These are phyloP conservation scores for Phymastichus coffea DNA, from an alignment of 1,140 invertebrate genomes.

Conservation along the genomic window DNA sequence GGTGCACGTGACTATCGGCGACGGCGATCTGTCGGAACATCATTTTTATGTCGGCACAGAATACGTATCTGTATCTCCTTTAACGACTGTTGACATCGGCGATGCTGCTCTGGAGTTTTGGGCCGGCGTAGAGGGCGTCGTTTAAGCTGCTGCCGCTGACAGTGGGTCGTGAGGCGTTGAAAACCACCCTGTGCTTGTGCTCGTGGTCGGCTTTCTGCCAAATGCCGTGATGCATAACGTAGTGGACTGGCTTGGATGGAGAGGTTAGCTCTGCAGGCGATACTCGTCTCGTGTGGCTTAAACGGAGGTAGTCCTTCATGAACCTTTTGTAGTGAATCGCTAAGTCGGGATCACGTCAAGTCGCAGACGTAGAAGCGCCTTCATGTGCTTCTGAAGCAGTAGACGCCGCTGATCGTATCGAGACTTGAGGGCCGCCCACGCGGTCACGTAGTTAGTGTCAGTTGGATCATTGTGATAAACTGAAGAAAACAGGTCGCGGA, in stretches of 20 bases:
- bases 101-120: neutral
- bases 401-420: too few species aligned
- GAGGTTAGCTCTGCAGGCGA: too few species aligned
- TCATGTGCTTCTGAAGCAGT: too few species aligned
- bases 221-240: neutral
- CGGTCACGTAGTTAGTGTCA: too few species aligned
- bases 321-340: too few species aligned
- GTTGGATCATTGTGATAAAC: too few species aligned
- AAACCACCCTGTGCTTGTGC: neutral
- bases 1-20: neutral
- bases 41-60: slow-evolving; percentile 8
- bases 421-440: too few species aligned
- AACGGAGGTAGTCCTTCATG: too few species aligned
- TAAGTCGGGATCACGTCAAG: too few species aligned
- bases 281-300: too few species aligned
- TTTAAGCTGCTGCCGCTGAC: neutral
- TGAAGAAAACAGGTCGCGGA: too few species aligned
- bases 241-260: neutral
- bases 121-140: neutral
- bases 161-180: neutral
- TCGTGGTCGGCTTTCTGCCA: neutral
- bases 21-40: slow-evolving; percentile 1
- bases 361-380: too few species aligned
- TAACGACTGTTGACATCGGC: neutral
- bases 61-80: neutral